Percentiles rank a stretch among this genome's conserved stretches.
Conservation (phyloP, 2,888 invertebrate species). For the Allolobophora icterica region DNA sequence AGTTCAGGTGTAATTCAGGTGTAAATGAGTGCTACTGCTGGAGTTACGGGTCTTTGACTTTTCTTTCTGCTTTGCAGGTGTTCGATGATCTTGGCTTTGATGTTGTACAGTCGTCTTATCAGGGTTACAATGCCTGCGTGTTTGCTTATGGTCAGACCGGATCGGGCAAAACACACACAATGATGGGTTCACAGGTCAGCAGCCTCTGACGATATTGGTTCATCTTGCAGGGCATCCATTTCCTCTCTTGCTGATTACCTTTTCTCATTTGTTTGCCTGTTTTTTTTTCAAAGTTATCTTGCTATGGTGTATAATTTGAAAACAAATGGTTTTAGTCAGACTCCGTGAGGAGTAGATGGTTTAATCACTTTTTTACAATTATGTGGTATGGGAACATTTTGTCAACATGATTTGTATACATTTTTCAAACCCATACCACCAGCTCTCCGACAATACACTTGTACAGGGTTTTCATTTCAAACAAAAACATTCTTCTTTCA, state of each 20-base stretch:
- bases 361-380: neutral
- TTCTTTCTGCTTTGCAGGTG: slow-evolving; percentile 65
- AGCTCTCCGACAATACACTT: too few species aligned
- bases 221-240: neutral
- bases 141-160: slow-evolving; percentile 90
- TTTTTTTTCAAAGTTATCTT: neutral
- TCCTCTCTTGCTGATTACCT: neutral
- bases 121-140: slow-evolving; percentile 82
- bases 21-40: neutral
- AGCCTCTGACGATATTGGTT: neutral
- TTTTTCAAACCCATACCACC: too few species aligned
- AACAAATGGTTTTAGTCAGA: neutral
- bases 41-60: neutral
- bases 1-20: slow-evolving; percentile 4
- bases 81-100: slow-evolving; percentile 73
- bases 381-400: neutral
- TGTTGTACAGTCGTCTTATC: slow-evolving; percentile 71
- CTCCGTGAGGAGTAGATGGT: neutral
- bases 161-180: slow-evolving; percentile 85
- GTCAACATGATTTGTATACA: neutral
- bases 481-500: too few species aligned
- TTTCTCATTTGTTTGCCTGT: neutral
- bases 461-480: too few species aligned
- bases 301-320: neutral
- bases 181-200: slow-evolving; percentile 73